phyloP scores from a whole-genome alignment of 2,888 invertebrate species.

The Rhagonycha lutea region DNA sequence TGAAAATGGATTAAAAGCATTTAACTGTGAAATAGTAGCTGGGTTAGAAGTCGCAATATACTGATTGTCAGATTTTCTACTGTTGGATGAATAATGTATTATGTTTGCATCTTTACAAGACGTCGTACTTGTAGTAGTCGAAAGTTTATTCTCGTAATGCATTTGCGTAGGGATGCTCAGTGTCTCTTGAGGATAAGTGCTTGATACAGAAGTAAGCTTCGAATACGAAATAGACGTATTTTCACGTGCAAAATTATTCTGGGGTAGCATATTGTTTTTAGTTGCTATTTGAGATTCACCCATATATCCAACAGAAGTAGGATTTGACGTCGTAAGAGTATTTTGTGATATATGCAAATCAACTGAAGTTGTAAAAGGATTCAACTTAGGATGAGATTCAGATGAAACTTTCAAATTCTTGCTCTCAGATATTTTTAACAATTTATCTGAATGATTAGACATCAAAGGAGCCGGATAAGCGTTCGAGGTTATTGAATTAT shows the following conservation, averaged over 20 bases:
- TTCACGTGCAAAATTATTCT: conserved; percentile 10
- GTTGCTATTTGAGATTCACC: neutral
- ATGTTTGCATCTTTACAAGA: conserved; percentile 3
- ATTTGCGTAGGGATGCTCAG: neutral
- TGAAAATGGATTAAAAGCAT: conserved; percentile 46
- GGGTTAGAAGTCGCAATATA: conserved; percentile 8
- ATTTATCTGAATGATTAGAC: neutral
- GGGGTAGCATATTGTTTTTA: conserved; percentile 1
- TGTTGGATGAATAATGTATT: conserved; percentile 1
- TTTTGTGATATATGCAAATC: conserved; percentile 1
- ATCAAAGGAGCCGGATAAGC: neutral
- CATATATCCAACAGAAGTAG: neutral
- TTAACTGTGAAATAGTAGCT: conserved; percentile 34
- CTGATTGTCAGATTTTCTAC: conserved; percentile 5
- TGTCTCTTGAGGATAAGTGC: conserved; percentile 3
- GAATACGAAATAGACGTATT: conserved; percentile 11
- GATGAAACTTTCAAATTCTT: neutral
- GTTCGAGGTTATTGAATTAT: conserved; percentile 11
- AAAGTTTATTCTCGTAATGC: conserved; percentile 7
- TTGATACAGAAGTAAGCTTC: conserved; percentile 1
- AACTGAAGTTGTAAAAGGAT: neutral
- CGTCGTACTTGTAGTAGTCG: neutral
- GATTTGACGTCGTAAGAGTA: neutral
- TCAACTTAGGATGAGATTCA: neutral
- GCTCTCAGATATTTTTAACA: neutral